Evolutionary conservation across 2,888 invertebrate species (phyloP).

Genomic region (Branchipolynoe longqiensis): DNA sequence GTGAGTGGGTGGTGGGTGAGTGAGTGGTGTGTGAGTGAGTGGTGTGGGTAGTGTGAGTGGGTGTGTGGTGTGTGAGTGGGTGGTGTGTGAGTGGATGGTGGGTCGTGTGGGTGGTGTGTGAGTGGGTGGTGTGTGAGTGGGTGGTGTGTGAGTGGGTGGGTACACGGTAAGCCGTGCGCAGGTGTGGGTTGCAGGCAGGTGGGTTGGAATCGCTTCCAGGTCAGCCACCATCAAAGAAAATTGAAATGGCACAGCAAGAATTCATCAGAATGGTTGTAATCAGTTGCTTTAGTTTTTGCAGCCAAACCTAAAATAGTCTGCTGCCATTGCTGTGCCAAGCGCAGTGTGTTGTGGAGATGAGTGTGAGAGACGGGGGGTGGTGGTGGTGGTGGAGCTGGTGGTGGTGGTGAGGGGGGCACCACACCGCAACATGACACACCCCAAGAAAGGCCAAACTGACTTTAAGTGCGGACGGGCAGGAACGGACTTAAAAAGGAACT

Average conservation of each 20-base stretch:
- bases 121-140: not conserved
- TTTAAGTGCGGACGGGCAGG: slow-evolving; percentile 21
- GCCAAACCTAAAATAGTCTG: too few species aligned
- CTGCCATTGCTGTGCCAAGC: too few species aligned
- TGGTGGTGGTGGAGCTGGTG: too few species aligned
- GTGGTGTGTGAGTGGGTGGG: not conserved
- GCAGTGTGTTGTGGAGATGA: too few species aligned
- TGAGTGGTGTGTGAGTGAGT: not conserved
- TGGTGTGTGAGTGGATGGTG: not conserved
- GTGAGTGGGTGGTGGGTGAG: too few species aligned
- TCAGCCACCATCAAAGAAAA: too few species aligned
- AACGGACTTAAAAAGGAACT: not conserved
- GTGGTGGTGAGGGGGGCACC: not conserved
- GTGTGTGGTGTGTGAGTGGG: not conserved
- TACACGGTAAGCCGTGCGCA: not conserved
- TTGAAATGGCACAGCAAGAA: too few species aligned
- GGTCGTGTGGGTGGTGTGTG: not conserved
- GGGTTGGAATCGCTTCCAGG: not conserved
- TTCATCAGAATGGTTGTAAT: too few species aligned
- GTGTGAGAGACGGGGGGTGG: too few species aligned
- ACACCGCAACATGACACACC: slow-evolving; percentile 35
- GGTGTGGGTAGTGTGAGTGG: not conserved
- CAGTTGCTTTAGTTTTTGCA: too few species aligned
- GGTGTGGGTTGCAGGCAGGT: not conserved
- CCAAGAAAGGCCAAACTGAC: slow-evolving; percentile 40